phyloP scores from a whole-genome alignment of 2,888 invertebrate genomes.

The Chrysomela aeneicollis region DNA sequence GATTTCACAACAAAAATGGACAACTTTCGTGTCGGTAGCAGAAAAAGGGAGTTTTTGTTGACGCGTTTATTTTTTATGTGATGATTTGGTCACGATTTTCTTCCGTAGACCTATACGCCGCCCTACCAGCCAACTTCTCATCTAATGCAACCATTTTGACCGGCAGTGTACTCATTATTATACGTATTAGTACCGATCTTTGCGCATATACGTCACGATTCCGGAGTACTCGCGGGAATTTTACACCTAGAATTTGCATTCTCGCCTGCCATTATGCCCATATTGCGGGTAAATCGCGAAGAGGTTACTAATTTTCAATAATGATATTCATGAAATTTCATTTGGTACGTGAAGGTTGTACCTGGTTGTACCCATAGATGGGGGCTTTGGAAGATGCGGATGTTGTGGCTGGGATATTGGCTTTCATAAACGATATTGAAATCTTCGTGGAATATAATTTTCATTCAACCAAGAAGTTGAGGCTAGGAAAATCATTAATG shows the following conservation, averaged over 20 bases:
- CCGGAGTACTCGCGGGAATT: constrained; percentile 26
- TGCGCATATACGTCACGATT: constrained; percentile 28
- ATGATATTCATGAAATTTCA: constrained; percentile 31
- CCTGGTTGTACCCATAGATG: not conserved
- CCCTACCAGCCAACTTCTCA: not conserved
- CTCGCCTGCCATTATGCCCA: constrained; percentile 8
- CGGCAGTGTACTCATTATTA: constrained; percentile 11
- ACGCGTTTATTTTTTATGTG: not conserved
- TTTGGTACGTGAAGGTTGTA: constrained; percentile 10
- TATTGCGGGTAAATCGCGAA: constrained; percentile 8
- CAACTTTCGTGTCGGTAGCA: no score
- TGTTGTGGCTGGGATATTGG: not conserved
- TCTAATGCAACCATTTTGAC: constrained; percentile 15
- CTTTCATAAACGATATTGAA: not conserved
- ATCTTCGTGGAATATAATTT: not conserved
- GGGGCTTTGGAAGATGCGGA: constrained; percentile 9
- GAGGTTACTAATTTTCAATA: constrained; percentile 22
- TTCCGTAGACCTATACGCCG: no score
- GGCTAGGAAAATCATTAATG: no score
- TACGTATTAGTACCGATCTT: constrained; percentile 17
- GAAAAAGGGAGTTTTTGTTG: no score
- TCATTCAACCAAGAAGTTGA: no score
- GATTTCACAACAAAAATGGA: no score
- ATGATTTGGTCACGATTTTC: not conserved
- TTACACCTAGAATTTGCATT: constrained; percentile 34